Conservation (phyloP, 92 coral and sea anemone species). For the Epizoanthus scotinus region DNA sequence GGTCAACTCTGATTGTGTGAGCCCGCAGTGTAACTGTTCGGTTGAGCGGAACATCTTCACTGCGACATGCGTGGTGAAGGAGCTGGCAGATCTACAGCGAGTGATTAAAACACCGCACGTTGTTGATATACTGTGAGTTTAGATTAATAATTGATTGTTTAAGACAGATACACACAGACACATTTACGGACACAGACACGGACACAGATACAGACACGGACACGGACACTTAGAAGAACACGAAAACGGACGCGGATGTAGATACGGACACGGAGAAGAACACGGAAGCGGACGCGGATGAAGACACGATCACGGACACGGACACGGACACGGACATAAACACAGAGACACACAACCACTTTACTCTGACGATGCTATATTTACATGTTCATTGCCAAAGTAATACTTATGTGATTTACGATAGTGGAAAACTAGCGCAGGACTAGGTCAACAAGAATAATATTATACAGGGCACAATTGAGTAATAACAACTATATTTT, state of each 20-base stretch:
- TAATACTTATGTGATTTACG: too few relatives aligned
- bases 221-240: too few relatives aligned
- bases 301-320: too few relatives aligned
- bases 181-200: background rate
- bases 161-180: background rate
- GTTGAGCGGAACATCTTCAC: conserved; percentile 4
- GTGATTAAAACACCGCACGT: conserved; percentile 2
- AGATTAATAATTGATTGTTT: background rate
- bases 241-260: too few relatives aligned
- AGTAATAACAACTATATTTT: background rate
- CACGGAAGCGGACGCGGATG: too few relatives aligned
- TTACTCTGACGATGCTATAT: too few relatives aligned
- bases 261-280: too few relatives aligned
- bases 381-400: too few relatives aligned
- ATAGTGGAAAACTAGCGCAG: background rate
- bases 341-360: too few relatives aligned
- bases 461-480: background rate
- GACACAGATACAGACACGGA: too few relatives aligned
- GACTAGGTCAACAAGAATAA: background rate
- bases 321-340: too few relatives aligned
- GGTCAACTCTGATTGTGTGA: background rate
- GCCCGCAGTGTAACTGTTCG: conserved; percentile 5
- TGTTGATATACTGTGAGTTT: conserved; percentile 17
- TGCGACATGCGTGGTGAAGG: conserved; percentile 9
- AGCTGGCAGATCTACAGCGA: background rate